phyloP scores from a whole-genome alignment of 2,888 invertebrate genomes.

The Helobdella robusta region DNA sequence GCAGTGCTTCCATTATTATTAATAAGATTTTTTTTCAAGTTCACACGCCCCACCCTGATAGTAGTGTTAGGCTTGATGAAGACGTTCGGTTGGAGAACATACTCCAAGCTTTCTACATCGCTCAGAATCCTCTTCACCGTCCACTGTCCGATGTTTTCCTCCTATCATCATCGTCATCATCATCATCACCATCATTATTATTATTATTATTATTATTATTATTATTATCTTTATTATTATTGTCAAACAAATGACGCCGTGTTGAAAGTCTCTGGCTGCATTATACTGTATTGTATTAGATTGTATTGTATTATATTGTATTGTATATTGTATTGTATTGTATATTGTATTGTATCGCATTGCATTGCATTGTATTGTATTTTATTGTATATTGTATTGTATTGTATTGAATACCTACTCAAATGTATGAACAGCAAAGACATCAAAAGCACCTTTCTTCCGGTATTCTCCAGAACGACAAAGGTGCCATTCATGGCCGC shows the following conservation, averaged over 20 bases:
- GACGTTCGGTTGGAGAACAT: conserved; percentile 21
- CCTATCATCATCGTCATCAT: conserved; percentile 13
- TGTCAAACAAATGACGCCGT: too few relatives aligned
- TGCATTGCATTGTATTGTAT: too few relatives aligned
- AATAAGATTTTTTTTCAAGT: too few relatives aligned
- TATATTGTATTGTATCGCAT: too few relatives aligned
- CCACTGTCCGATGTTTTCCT: conserved; percentile 28
- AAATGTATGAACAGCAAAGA: too few relatives aligned
- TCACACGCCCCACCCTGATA: conserved; percentile 29
- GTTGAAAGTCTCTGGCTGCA: too few relatives aligned
- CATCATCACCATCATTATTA: neutral
- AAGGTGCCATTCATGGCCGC: conserved; percentile 51
- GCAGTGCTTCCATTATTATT: too few relatives aligned
- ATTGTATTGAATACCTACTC: too few relatives aligned
- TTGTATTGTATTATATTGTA: too few relatives aligned
- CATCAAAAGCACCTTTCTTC: conserved; percentile 44
- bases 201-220: neutral
- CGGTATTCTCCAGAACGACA: conserved; percentile 52
- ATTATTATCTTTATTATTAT: neutral
- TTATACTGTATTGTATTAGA: too few relatives aligned
- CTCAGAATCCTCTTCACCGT: conserved; percentile 23
- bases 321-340: too few relatives aligned
- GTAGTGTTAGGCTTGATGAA: conserved; percentile 21
- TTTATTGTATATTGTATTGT: too few relatives aligned
- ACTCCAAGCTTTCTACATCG: conserved; percentile 13